A percentile compares a stretch with the other conserved stretches of the same genome.
Evolutionary conservation across 2,888 invertebrate genomes (phyloP).

Genomic region (Priocnemis perturbator): DNA sequence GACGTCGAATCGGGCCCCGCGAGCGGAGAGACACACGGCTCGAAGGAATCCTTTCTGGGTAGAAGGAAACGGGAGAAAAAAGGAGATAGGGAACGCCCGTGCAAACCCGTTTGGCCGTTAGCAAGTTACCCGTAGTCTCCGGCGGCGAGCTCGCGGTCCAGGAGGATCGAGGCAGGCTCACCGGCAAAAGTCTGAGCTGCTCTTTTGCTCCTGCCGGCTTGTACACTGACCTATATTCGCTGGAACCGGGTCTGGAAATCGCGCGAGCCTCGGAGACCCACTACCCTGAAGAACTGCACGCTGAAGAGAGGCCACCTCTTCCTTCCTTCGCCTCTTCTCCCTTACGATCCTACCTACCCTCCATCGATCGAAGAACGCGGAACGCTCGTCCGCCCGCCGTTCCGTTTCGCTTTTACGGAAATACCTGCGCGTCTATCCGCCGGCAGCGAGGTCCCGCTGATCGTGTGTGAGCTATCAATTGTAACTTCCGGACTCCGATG

Average conservation of each 20-base stretch:
- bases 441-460: too few relatives aligned
- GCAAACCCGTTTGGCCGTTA: slow-evolving; percentile 73
- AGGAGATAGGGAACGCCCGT: slow-evolving; percentile 50
- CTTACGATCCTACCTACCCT: slow-evolving; percentile 7
- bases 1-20: slow-evolving; percentile 35
- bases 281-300: slow-evolving; percentile 58
- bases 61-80: slow-evolving; percentile 45
- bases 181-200: slow-evolving; percentile 52
- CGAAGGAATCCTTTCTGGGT: slow-evolving; percentile 52
- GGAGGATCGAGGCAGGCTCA: slow-evolving; percentile 57
- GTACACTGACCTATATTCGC: slow-evolving; percentile 74
- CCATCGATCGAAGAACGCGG: slow-evolving; percentile 29
- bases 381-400: neutral
- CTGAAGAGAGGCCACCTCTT: slow-evolving; percentile 2
- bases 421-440: neutral
- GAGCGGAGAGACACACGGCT: slow-evolving; percentile 24
- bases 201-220: slow-evolving; percentile 71
- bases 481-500: too few relatives aligned
- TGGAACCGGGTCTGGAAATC: slow-evolving; percentile 69
- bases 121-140: too few relatives aligned
- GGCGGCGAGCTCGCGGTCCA: slow-evolving; percentile 56
- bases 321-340: neutral
- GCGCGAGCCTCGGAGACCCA: slow-evolving; percentile 57
- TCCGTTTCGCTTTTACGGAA: neutral
- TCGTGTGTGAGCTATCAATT: too few relatives aligned